These are phyloP conservation scores for Dryobota labecula DNA, from an alignment of 2,888 invertebrate genomes.

Conservation along the genomic window DNA sequence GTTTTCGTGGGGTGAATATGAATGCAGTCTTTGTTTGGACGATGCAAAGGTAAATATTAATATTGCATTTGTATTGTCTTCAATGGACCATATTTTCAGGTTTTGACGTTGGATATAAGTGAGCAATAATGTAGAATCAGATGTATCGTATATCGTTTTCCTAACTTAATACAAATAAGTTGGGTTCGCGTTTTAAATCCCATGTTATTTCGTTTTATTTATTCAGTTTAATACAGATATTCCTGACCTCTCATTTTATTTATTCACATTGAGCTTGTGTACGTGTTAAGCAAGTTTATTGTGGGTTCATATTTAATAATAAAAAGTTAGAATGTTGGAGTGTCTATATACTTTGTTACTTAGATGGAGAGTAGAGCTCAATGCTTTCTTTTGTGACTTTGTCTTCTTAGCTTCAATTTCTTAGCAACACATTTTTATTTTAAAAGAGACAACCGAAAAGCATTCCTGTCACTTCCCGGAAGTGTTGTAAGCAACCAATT, in stretches of 20 bases:
- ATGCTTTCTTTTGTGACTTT: constrained; percentile 14
- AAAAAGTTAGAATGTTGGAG: constrained; percentile 29
- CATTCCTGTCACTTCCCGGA: neutral
- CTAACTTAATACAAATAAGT: constrained; percentile 53
- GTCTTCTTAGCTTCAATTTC: constrained; percentile 5
- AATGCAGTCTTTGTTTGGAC: constrained; percentile 86
- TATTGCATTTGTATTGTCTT: constrained; percentile 80
- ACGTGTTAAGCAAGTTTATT: constrained; percentile 60
- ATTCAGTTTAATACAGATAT: constrained; percentile 58
- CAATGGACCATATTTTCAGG: constrained; percentile 73
- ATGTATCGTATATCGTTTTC: constrained; percentile 45
- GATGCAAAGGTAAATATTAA: constrained; percentile 85
- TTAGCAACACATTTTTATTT: constrained; percentile 12
- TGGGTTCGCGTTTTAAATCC: constrained; percentile 49
- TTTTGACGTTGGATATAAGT: constrained; percentile 65
- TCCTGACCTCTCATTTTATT: constrained; percentile 57
- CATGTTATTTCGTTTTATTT: constrained; percentile 59
- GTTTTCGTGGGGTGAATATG: constrained; percentile 89
- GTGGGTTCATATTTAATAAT: constrained; percentile 49
- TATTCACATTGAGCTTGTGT: constrained; percentile 56
- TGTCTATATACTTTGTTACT: constrained; percentile 13
- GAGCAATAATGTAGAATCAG: constrained; percentile 52
- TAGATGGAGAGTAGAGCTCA: constrained; percentile 12
- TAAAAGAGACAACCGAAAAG: neutral
- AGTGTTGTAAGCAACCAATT: neutral